These are phyloP conservation scores for Siderastrea radians DNA, from an alignment of 92 coral and sea anemone species.

Conservation along the genomic window DNA sequence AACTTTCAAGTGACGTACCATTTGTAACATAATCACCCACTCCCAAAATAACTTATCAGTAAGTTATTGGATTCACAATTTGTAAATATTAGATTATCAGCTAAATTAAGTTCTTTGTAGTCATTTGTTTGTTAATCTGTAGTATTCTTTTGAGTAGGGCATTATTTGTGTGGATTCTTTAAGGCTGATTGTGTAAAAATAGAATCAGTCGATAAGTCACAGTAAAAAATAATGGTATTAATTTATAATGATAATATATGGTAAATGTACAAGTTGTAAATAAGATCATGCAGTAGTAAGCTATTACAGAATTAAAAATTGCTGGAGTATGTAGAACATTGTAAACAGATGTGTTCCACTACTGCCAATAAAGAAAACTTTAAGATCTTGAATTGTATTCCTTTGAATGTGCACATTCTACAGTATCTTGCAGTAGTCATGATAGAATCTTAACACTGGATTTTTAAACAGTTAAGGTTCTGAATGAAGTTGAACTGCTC, in stretches of 20 bases:
- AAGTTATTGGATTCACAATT: constrained; percentile 15
- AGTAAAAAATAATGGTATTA: constrained; percentile 11
- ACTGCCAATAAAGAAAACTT: constrained; percentile 28
- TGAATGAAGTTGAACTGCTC: too few species aligned
- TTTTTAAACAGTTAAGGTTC: too few species aligned
- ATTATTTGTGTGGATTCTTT: constrained; percentile 4
- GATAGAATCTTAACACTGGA: too few species aligned
- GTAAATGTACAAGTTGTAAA: constrained; percentile 47
- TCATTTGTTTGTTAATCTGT: background rate
- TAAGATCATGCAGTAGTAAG: constrained; percentile 34
- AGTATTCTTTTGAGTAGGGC: background rate
- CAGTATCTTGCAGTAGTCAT: background rate
- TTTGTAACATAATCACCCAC: constrained; percentile 26
- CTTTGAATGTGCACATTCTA: background rate
- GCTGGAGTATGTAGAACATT: constrained; percentile 30
- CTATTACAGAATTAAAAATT: constrained; percentile 24
- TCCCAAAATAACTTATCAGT: background rate
- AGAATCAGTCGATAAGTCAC: constrained; percentile 4
- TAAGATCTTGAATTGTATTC: background rate
- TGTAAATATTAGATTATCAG: constrained; percentile 9
- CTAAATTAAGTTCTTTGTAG: constrained; percentile 14
- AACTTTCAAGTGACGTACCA: background rate
- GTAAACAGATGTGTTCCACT: constrained; percentile 21
- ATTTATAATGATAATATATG: constrained; percentile 40
- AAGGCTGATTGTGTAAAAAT: constrained; percentile 2